phyloP scores from a whole-genome alignment of 2,797 vertebrate species.

The Odontamblyopus lacepedii region DNA sequence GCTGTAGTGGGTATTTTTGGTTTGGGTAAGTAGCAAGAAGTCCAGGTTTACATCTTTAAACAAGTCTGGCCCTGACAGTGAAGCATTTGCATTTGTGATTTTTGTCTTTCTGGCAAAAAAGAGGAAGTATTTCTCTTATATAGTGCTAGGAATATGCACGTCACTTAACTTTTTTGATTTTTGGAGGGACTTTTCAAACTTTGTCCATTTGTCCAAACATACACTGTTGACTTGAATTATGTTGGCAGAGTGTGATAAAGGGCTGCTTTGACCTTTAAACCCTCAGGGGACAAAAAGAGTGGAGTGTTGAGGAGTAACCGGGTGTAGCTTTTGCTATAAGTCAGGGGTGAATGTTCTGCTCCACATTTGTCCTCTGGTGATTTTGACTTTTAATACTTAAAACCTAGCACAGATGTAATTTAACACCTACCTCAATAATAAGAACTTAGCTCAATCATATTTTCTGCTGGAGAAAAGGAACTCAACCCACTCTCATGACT shows the following conservation, averaged over 20 bases:
- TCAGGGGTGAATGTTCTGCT: neutral
- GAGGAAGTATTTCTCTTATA: neutral
- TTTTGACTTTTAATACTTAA: neutral
- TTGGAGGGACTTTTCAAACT: neutral
- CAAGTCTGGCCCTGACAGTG: neutral
- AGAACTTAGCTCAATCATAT: neutral
- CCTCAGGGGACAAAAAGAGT: neutral
- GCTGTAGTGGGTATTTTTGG: neutral
- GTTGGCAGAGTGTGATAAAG: neutral
- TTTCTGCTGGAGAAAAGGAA: neutral
- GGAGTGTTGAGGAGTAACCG: neutral
- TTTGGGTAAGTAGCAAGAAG: neutral
- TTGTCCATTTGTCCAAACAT: neutral
- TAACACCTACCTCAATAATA: neutral
- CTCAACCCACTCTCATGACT: neutral
- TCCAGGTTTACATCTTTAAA: neutral
- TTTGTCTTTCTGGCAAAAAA: neutral
- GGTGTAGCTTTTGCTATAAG: neutral
- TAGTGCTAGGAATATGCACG: neutral
- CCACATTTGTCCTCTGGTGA: neutral
- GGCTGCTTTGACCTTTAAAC: neutral
- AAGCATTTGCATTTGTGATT: neutral
- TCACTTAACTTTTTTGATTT: neutral
- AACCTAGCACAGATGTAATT: neutral
- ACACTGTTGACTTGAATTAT: neutral